Conservation (phyloP, 64 coral and sea anemone species). For the Pocillopora verrucosa region DNA sequence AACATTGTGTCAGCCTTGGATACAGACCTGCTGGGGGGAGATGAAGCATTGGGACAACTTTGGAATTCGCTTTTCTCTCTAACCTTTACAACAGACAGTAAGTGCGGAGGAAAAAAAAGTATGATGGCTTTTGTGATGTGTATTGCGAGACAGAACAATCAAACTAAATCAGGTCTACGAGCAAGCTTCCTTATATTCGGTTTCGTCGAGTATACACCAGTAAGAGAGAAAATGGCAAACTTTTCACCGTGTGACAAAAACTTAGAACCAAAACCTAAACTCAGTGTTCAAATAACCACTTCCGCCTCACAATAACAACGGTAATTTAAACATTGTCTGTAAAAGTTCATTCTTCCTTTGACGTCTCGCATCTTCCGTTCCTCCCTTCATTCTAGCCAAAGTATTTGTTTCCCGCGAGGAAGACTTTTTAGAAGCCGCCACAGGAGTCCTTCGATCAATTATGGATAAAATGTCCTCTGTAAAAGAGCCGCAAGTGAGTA, state of each 20-base stretch:
- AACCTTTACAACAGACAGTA: conserved; percentile 68
- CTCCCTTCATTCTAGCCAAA: neutral
- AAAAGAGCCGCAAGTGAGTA: conserved; percentile 54
- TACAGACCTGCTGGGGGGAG: conserved; percentile 69
- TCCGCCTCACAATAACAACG: too few relatives aligned
- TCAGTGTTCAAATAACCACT: too few relatives aligned
- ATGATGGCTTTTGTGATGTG: neutral
- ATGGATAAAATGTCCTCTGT: conserved; percentile 76
- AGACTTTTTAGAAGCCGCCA: conserved; percentile 91
- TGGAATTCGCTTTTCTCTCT: conserved; percentile 85
- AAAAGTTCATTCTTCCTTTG: neutral
- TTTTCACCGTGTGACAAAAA: too few relatives aligned
- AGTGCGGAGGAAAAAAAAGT: neutral
- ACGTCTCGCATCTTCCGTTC: neutral
- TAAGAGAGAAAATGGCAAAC: too few relatives aligned
- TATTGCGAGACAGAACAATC: too few relatives aligned
- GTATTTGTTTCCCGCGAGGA: conserved; percentile 38
- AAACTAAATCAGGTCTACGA: too few relatives aligned
- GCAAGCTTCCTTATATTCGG: too few relatives aligned
- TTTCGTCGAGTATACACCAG: too few relatives aligned
- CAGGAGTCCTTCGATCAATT: conserved; percentile 83
- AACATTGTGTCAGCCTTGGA: conserved; percentile 84
- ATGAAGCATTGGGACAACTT: conserved; percentile 56
- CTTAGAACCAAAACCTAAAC: too few relatives aligned
- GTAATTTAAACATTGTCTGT: neutral